Conservation (phyloP, 2,888 invertebrate genomes). For the Tuberolachnus salignus region DNA sequence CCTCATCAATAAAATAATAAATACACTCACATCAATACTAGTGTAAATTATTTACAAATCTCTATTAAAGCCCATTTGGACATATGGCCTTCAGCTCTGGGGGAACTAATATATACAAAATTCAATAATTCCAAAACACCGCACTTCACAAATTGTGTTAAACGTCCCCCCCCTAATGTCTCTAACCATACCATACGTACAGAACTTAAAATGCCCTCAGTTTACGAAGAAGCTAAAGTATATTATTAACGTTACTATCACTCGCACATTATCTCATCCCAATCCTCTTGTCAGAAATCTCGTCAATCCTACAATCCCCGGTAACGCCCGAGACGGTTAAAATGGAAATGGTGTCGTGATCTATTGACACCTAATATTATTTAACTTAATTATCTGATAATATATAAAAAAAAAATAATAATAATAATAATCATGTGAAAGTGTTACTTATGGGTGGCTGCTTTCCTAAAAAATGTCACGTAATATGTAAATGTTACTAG, state of each 20-base stretch:
- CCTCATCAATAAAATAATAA: constrained; percentile 18
- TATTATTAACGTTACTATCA: not conserved
- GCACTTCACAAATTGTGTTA: no score
- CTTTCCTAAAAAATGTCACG: not conserved
- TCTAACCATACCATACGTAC: not conserved
- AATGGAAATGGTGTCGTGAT: not conserved
- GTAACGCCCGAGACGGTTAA: not conserved
- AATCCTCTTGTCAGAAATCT: not conserved
- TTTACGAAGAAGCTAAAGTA: not conserved
- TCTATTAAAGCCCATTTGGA: no score
- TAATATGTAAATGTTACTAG: not conserved
- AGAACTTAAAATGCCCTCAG: constrained; percentile 9
- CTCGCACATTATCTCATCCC: not conserved
- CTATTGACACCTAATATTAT: not conserved
- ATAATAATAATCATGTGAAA: not conserved
- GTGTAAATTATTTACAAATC: not conserved
- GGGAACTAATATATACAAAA: no score
- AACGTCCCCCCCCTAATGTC: not conserved
- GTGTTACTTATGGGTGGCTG: not conserved
- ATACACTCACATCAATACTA: not conserved
- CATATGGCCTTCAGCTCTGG: no score
- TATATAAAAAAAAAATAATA: not conserved
- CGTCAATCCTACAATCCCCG: not conserved
- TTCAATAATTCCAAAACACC: no score
- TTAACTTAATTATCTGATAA: not conserved